phyloP scores from a whole-genome alignment of 2,113 vertebrate genomes.

The Perca fluviatilis region DNA sequence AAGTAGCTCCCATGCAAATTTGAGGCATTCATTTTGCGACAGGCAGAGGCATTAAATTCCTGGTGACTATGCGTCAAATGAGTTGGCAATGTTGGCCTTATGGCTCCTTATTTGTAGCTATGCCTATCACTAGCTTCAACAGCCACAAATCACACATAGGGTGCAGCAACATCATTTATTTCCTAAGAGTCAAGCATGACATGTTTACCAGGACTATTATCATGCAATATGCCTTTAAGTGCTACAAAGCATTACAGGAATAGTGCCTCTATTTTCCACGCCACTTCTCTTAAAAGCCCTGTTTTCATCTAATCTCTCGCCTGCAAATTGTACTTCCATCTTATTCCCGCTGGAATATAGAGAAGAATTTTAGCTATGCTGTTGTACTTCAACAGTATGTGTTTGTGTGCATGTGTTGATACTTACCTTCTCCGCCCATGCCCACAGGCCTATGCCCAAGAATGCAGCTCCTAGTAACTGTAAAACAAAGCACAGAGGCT shows the following conservation, averaged over 20 bases:
- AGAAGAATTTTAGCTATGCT: constrained; percentile 69
- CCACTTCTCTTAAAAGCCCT: constrained; percentile 18
- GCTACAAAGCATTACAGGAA: constrained; percentile 41
- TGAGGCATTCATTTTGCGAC: background rate
- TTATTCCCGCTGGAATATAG: constrained; percentile 23
- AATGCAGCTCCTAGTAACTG: constrained; percentile 93
- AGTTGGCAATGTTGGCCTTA: constrained; percentile 30
- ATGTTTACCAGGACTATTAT: constrained; percentile 11
- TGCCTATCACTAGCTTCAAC: background rate
- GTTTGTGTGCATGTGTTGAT: constrained; percentile 55
- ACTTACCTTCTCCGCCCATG: constrained; percentile 95
- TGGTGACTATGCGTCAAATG: constrained; percentile 24
- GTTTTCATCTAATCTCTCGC: constrained; percentile 20
- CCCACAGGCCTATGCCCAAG: constrained; percentile 92
- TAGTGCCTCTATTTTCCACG: constrained; percentile 5
- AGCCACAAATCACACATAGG: constrained; percentile 13
- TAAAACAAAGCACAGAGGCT: constrained; percentile 73
- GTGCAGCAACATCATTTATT: constrained; percentile 25
- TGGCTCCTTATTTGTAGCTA: constrained; percentile 1
- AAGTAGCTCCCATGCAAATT: constrained; percentile 16
- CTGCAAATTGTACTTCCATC: constrained; percentile 33
- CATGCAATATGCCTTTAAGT: constrained; percentile 31
- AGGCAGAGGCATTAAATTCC: background rate
- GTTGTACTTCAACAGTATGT: background rate
- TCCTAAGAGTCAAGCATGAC: background rate